Conservation (phyloP, 2,797 vertebrate genomes). For the Acanthurus tractus region DNA sequence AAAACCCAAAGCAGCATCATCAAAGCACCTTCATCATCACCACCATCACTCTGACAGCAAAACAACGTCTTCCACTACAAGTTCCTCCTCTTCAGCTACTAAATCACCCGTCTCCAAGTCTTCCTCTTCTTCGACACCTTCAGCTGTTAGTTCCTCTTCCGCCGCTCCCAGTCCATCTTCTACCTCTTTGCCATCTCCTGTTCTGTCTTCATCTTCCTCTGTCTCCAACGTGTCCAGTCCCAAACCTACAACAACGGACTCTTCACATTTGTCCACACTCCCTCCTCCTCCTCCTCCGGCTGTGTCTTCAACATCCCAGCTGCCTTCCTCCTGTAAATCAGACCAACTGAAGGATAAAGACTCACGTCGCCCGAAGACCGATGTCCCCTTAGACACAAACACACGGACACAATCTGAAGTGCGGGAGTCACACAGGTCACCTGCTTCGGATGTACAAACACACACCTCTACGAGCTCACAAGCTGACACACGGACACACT, state of each 20-base stretch:
- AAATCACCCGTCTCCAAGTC: constrained; percentile 52
- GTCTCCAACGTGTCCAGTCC: not conserved
- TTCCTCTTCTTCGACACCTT: constrained; percentile 42
- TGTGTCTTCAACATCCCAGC: constrained; percentile 14
- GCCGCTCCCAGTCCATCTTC: constrained; percentile 35
- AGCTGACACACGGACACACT: constrained; percentile 23
- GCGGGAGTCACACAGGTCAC: not conserved
- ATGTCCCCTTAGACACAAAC: not conserved
- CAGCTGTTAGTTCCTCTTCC: constrained; percentile 23
- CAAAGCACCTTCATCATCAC: constrained; percentile 50
- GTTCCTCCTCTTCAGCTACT: constrained; percentile 24
- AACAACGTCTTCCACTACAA: constrained; percentile 49
- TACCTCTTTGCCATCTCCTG: constrained; percentile 23
- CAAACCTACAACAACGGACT: constrained; percentile 17
- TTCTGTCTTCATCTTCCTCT: constrained; percentile 16
- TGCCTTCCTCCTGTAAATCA: constrained; percentile 28
- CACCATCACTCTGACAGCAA: constrained; percentile 48
- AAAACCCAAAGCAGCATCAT: constrained; percentile 76
- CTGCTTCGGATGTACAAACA: constrained; percentile 19
- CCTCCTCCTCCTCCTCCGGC: constrained; percentile 29
- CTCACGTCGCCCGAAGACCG: not conserved
- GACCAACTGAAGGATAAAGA: constrained; percentile 33
- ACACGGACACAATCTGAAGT: constrained; percentile 6
- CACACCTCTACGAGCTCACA: not conserved
- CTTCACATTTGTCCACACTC: not conserved